Evolutionary conservation across 2,113 vertebrate species (phyloP).

Genomic region (Pollimyrus isidori): DNA sequence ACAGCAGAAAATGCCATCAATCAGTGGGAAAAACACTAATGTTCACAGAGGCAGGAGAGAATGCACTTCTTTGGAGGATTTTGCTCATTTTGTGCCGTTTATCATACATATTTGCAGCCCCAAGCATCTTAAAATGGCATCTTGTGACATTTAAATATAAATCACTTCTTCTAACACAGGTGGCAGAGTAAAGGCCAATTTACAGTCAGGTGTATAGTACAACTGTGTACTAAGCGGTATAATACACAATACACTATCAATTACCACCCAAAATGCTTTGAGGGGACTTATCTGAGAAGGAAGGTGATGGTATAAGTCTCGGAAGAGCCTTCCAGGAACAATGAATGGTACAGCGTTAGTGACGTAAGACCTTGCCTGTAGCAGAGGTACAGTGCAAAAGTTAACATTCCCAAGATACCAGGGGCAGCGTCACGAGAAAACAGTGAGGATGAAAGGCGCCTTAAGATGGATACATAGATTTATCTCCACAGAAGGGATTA

Average conservation of each 20-base stretch:
- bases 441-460: constrained; percentile 26
- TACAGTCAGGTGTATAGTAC: not conserved
- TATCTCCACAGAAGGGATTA: constrained; percentile 48
- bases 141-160: not conserved
- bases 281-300: not conserved
- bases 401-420: constrained; percentile 23
- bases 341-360: not conserved
- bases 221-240: not conserved
- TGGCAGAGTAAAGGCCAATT: not conserved
- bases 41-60: not conserved
- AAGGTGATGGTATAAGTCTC: not conserved
- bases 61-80: not conserved
- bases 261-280: not conserved
- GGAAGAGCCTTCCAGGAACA: not conserved
- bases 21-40: not conserved
- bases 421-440: constrained; percentile 14
- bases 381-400: constrained; percentile 22
- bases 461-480: constrained; percentile 54
- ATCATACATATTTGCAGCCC: not conserved
- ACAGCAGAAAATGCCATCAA: not conserved
- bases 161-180: not conserved
- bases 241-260: not conserved
- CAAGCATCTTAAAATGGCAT: not conserved
- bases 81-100: not conserved
- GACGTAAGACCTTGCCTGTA: not conserved